Evolutionary conservation across 1,140 invertebrate genomes (phyloP).

Genomic region (Drosophila leontia): DNA sequence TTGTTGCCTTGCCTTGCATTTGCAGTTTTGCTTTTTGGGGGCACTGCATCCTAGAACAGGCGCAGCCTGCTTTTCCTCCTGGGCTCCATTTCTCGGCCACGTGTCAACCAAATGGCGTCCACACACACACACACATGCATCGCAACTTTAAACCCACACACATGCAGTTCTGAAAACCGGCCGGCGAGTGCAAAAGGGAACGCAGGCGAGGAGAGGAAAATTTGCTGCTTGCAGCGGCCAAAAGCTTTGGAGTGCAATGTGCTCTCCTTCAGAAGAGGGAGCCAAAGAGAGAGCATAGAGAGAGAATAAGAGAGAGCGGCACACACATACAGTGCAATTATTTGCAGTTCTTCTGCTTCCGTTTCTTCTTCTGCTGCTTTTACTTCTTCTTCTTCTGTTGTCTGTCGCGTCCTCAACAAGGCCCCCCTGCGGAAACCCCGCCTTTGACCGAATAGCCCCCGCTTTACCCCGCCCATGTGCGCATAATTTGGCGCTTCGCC

Average conservation of each 20-base stretch:
- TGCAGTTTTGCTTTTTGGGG: slow-evolving; percentile 12
- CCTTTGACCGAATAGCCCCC: slow-evolving; percentile 5
- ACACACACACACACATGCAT: slow-evolving; percentile 39
- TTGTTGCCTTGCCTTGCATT: slow-evolving; percentile 62
- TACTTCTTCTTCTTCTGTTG: slow-evolving; percentile 50
- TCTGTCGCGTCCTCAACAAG: slow-evolving; percentile 51
- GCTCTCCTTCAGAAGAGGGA: slow-evolving; percentile 31
- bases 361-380: slow-evolving; percentile 57
- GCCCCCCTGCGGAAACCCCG: background rate
- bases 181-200: slow-evolving; percentile 59
- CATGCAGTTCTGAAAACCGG: slow-evolving; percentile 63
- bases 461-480: slow-evolving; percentile 58
- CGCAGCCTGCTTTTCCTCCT: slow-evolving; percentile 45
- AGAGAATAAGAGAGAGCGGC: slow-evolving; percentile 4
- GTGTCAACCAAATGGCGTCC: slow-evolving; percentile 79
- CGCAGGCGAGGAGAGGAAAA: slow-evolving; percentile 39
- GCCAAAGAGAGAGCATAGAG: slow-evolving; percentile 1
- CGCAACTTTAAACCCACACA: slow-evolving; percentile 16
- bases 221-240: slow-evolving; percentile 53
- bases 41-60: slow-evolving; percentile 19
- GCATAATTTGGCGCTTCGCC: slow-evolving; percentile 82
- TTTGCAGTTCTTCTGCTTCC: slow-evolving; percentile 78
- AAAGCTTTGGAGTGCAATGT: slow-evolving; percentile 71
- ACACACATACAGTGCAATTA: slow-evolving; percentile 61
- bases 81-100: slow-evolving; percentile 71